phyloP scores from a whole-genome alignment of 1,140 invertebrate genomes.

The Campoletis sonorensis region DNA sequence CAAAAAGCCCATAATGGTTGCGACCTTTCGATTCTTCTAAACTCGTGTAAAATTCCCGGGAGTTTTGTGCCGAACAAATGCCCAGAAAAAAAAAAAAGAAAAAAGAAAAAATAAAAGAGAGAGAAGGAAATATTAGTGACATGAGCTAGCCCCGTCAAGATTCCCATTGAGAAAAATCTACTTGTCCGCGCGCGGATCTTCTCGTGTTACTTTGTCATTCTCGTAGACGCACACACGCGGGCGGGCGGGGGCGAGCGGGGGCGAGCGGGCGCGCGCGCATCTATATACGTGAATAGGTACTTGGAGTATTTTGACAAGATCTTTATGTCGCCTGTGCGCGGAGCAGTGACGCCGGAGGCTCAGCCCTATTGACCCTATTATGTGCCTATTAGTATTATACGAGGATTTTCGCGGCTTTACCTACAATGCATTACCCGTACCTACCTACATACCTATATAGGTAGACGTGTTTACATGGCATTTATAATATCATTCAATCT shows the following conservation, averaged over 20 bases:
- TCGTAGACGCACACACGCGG: too few relatives aligned
- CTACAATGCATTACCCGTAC: background rate
- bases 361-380: conserved; percentile 76
- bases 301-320: conserved; percentile 75
- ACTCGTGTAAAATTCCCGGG: conserved; percentile 33
- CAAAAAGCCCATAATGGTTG: conserved; percentile 65
- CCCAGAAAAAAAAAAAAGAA: conserved; percentile 50
- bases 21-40: conserved; percentile 53
- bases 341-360: conserved; percentile 57
- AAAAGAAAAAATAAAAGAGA: conserved; percentile 46
- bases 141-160: conserved; percentile 45
- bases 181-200: conserved; percentile 72
- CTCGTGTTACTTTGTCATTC: conserved; percentile 69
- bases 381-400: conserved; percentile 77
- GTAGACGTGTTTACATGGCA: too few relatives aligned
- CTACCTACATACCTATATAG: background rate
- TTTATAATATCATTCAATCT: too few relatives aligned
- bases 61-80: conserved; percentile 43
- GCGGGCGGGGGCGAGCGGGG: too few relatives aligned
- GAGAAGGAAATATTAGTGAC: conserved; percentile 33
- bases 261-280: too few relatives aligned
- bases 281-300: background rate
- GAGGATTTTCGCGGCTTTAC: conserved; percentile 73
- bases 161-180: conserved; percentile 73
- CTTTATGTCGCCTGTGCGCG: conserved; percentile 68